These are phyloP conservation scores for Pyrochroa serraticornis DNA, from an alignment of 2,888 invertebrate species.

Conservation along the genomic window DNA sequence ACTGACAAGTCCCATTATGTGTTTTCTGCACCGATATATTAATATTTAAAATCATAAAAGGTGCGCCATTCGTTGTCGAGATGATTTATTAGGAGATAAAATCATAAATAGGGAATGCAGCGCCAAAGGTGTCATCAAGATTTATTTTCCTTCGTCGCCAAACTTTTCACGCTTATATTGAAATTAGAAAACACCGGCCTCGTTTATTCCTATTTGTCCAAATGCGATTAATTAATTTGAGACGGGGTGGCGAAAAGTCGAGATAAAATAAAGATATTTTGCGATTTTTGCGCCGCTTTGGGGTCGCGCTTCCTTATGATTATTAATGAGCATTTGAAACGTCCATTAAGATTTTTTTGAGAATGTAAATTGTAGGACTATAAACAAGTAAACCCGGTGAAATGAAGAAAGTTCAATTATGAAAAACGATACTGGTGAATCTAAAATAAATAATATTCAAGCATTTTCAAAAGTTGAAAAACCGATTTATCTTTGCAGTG, in stretches of 20 bases:
- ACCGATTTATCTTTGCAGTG: too few relatives aligned
- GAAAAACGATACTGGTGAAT: too few relatives aligned
- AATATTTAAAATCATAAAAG: conserved; percentile 35
- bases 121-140: conserved; percentile 34
- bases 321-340: too few relatives aligned
- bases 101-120: conserved; percentile 35
- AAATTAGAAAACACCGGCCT: conserved; percentile 24
- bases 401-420: too few relatives aligned
- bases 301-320: too few relatives aligned
- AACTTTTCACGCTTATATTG: conserved; percentile 21
- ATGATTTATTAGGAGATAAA: conserved; percentile 37
- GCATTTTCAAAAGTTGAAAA: too few relatives aligned
- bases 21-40: conserved; percentile 7
- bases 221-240: conserved; percentile 29
- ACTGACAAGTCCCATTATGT: conserved; percentile 23
- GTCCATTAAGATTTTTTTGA: too few relatives aligned
- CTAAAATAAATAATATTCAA: too few relatives aligned
- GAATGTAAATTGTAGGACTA: too few relatives aligned
- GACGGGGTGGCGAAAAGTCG: not conserved
- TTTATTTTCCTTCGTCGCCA: conserved; percentile 33
- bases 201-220: conserved; percentile 27
- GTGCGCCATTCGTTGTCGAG: conserved; percentile 34
- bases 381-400: too few relatives aligned
- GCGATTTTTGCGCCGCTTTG: too few relatives aligned
- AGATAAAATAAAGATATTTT: too few relatives aligned